Percentiles rank a stretch among this genome's conserved stretches.
phyloP scores from a whole-genome alignment of 2,888 invertebrate species.

The Drosophila stalkeri region DNA sequence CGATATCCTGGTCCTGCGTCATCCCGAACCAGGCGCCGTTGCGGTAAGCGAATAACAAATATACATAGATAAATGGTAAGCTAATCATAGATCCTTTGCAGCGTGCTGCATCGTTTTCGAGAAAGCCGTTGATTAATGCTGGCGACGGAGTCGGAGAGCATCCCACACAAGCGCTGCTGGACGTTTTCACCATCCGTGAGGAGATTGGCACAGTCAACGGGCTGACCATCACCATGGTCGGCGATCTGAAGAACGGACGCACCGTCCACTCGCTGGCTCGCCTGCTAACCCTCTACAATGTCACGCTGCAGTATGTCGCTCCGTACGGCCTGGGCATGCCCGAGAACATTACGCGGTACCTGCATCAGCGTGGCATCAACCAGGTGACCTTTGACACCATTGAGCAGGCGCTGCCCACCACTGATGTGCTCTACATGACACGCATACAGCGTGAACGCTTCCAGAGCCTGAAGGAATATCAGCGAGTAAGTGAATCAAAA shows the following conservation, averaged over 20 bases:
- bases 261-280: slow-evolving; percentile 99
- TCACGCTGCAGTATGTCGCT: slow-evolving; percentile 96
- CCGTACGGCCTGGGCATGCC: slow-evolving; percentile 97
- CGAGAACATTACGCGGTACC: slow-evolving; percentile 91
- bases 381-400: slow-evolving; percentile 89
- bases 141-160: slow-evolving; percentile 99
- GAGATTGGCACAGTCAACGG: slow-evolving; percentile 99
- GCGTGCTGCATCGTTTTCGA: slow-evolving; percentile 92
- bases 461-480: slow-evolving; percentile 92
- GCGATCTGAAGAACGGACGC: slow-evolving; percentile 98
- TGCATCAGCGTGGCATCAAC: slow-evolving; percentile 91
- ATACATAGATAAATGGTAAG: neutral
- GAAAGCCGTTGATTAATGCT: slow-evolving; percentile 98
- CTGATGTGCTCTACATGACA: slow-evolving; percentile 99
- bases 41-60: slow-evolving; percentile 87
- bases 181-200: slow-evolving; percentile 98
- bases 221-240: slow-evolving; percentile 98
- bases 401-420: slow-evolving; percentile 94
- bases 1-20: slow-evolving; percentile 96
- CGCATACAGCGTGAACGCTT: slow-evolving; percentile 98
- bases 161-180: slow-evolving; percentile 98
- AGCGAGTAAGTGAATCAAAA: slow-evolving; percentile 87
- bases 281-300: slow-evolving; percentile 96
- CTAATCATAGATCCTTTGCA: slow-evolving; percentile 77
- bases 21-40: slow-evolving; percentile 96